phyloP scores from a whole-genome alignment of 2,113 vertebrate species.

The Pogona vitticeps region DNA sequence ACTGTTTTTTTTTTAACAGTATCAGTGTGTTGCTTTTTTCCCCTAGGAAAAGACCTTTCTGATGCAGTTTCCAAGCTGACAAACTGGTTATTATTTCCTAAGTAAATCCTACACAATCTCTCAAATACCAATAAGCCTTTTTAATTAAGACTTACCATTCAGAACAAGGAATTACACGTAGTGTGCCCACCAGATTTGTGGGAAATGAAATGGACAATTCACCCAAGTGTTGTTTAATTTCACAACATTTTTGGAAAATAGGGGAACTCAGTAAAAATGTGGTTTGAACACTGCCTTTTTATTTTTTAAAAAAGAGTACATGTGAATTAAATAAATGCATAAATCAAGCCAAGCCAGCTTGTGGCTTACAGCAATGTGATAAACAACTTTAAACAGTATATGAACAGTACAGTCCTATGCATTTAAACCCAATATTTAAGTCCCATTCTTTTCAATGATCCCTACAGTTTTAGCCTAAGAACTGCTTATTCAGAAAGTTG shows the following conservation, averaged over 20 bases:
- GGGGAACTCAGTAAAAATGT: neutral
- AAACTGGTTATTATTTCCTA: slow-evolving; percentile 41
- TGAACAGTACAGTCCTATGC: neutral
- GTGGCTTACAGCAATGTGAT: neutral
- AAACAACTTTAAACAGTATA: neutral
- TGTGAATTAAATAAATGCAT: neutral
- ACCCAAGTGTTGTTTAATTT: neutral
- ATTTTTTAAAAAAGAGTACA: neutral
- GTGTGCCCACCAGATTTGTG: neutral
- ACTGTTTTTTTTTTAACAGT: slow-evolving; percentile 45
- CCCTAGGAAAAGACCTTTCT: slow-evolving; percentile 29
- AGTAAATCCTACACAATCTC: slow-evolving; percentile 43
- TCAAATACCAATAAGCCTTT: slow-evolving; percentile 46
- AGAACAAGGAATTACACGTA: slow-evolving; percentile 29
- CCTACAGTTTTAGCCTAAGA: neutral
- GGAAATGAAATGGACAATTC: slow-evolving; percentile 20
- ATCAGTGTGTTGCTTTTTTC: slow-evolving; percentile 37
- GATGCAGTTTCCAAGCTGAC: slow-evolving; percentile 29
- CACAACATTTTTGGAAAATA: neutral
- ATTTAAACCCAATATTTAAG: neutral
- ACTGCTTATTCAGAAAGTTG: neutral
- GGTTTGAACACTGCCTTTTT: neutral
- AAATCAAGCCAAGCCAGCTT: no score
- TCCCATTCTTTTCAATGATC: neutral
- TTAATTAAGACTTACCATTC: slow-evolving; percentile 41